These are phyloP conservation scores for Paralvinella palmiformis DNA, from an alignment of 1,140 invertebrate species.

Conservation along the genomic window DNA sequence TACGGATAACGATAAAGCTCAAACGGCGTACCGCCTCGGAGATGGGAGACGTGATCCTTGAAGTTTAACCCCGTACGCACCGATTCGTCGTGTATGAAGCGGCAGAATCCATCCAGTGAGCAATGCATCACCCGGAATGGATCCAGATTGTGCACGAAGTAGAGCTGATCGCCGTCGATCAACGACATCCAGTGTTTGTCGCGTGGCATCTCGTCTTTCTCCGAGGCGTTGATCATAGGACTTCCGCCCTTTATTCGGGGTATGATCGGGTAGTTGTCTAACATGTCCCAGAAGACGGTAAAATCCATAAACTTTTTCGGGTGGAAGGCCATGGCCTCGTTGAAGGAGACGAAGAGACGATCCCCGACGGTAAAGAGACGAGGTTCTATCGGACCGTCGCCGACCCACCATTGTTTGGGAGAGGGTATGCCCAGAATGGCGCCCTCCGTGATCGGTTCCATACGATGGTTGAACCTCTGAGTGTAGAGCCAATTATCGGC, in stretches of 20 bases:
- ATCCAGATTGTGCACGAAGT: constrained; percentile 25
- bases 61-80: constrained; percentile 17
- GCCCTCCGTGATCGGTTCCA: constrained; percentile 19
- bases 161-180: constrained; percentile 16
- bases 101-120: constrained; percentile 8
- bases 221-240: constrained; percentile 19
- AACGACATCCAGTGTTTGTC: constrained; percentile 27
- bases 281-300: constrained; percentile 22
- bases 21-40: constrained; percentile 26
- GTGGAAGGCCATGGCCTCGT: constrained; percentile 19
- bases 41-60: constrained; percentile 16
- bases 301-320: constrained; percentile 18
- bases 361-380: constrained; percentile 17
- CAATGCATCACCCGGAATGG: constrained; percentile 23
- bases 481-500: constrained; percentile 25
- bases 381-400: constrained; percentile 26
- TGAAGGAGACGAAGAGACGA: constrained; percentile 20
- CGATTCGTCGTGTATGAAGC: constrained; percentile 21
- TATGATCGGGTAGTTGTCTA: constrained; percentile 15
- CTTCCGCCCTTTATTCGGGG: constrained; percentile 21
- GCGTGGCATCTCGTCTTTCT: constrained; percentile 23
- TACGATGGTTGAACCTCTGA: constrained; percentile 20
- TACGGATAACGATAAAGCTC: constrained; percentile 22
- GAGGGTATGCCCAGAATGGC: constrained; percentile 21
- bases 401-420: constrained; percentile 22